Evolutionary conservation across 2,888 invertebrate species (phyloP).

Genomic region (Flabesymbios commensalis): DNA sequence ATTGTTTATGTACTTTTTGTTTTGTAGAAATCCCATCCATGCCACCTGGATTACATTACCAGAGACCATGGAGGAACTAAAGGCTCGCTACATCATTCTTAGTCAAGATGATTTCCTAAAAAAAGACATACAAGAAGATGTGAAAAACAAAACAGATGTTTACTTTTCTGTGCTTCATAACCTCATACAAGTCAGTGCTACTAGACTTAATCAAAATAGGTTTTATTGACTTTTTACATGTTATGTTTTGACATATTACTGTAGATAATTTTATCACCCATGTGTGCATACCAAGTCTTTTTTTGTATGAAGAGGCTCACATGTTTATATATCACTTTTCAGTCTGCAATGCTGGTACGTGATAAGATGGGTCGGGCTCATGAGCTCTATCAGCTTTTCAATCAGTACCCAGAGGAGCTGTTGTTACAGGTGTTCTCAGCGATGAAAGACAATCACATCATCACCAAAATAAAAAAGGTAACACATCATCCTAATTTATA

Average conservation of each 20-base stretch:
- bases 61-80: conserved; percentile 21
- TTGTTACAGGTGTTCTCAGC: conserved; percentile 69
- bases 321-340: conserved; percentile 41
- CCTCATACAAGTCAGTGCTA: conserved; percentile 57
- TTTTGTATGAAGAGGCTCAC: too few relatives aligned
- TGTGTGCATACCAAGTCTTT: too few relatives aligned
- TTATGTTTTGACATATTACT: too few relatives aligned
- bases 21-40: too few relatives aligned
- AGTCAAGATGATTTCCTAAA: neutral
- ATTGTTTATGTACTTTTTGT: too few relatives aligned
- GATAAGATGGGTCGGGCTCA: conserved; percentile 71
- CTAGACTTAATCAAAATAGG: too few relatives aligned
- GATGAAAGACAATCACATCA: conserved; percentile 68
- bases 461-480: conserved; percentile 60
- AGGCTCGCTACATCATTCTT: conserved; percentile 9
- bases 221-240: too few relatives aligned
- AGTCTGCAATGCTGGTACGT: conserved; percentile 69
- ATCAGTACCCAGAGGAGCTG: conserved; percentile 72
- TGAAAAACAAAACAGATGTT: conserved; percentile 63
- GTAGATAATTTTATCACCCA: too few relatives aligned
- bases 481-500: too few relatives aligned
- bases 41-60: conserved; percentile 15
- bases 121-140: conserved; percentile 8
- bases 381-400: conserved; percentile 74
- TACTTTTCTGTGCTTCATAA: conserved; percentile 66